A percentile compares a stretch with the other conserved stretches of the same genome.
These are phyloP conservation scores for Anas capensis DNA, from an alignment of 2,797 vertebrate species.

Conservation along the genomic window DNA sequence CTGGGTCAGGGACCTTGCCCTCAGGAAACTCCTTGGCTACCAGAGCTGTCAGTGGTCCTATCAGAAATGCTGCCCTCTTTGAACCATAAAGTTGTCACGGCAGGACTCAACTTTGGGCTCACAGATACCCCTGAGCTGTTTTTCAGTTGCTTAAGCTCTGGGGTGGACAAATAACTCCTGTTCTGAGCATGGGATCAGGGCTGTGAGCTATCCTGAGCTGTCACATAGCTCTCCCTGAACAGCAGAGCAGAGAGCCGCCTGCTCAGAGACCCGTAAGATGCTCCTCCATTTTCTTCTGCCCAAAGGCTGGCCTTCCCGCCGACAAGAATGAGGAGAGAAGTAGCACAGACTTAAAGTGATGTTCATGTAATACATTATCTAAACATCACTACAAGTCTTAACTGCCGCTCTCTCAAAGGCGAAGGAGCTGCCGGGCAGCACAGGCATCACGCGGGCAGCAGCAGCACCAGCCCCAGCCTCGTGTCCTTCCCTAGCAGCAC, in stretches of 20 bases:
- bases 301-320: conserved; percentile 66
- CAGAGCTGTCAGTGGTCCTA: neutral
- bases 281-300: conserved; percentile 72
- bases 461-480: neutral
- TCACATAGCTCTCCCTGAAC: neutral
- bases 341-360: conserved; percentile 99
- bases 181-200: neutral
- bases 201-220: neutral
- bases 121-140: neutral
- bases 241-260: neutral
- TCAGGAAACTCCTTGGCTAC: neutral
- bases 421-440: conserved; percentile 30
- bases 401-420: conserved; percentile 86
- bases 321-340: conserved; percentile 82
- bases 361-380: conserved; percentile 96
- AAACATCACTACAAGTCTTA: conserved; percentile 99
- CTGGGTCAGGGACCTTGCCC: neutral
- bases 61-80: neutral
- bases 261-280: conserved; percentile 38
- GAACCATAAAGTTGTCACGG: neutral
- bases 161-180: neutral
- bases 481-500: neutral
- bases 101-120: neutral
- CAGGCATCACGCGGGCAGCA: neutral
- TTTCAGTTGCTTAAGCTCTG: neutral